Evolutionary conservation across 2,113 vertebrate genomes (phyloP), one percentile per base, ranked within the genome.

Genomic region (Gopherus flavomarginatus): DNA sequence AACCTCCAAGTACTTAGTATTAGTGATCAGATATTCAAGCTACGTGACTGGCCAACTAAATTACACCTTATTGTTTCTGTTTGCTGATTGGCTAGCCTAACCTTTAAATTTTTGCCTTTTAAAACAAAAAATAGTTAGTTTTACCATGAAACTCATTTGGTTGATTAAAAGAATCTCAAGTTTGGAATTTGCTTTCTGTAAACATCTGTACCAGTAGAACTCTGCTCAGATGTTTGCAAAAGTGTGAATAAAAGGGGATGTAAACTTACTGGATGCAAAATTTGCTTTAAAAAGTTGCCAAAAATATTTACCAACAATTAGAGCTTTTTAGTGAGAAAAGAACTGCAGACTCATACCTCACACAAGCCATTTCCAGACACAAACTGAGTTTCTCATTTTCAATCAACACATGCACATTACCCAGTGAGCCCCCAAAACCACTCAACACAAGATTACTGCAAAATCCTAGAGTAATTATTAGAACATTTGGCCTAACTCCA

Each of bases 321-420:
- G 69, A 85, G 85, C 85, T 93, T 94, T 96, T 85, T 88, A 95
- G 90, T 38, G 83, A 81, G 88, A 44, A 77, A 92, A 95, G 93
- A 92, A 52, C 90, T 92, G 85, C 17, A 21, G 35, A n/a, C 69
- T 96, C 94, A 97, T 92, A 96, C 93, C 90, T 49, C 87, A 92
- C 11, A 47, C 81, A 86, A 97, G 54, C 62, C 77, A 11, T 95
- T 96, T 96, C 93, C 88, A 97, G 96, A 96, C 96, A 94, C 92
- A 81, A 95, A 85, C 90, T 89, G 85, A 38, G 89, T 96, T 93
- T 96, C 89, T 90, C 87, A 91, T 57, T 96, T 93, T 92, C 94
- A 96, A 93, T 95, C 94, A 96, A 92, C 87, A 94, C 85, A n/a
- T 49, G 72, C 0, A 0, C 44, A 24, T 86, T 92, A 88, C 56